These are phyloP conservation scores for Sclerurus mexicanus DNA, from an alignment of 2,113 vertebrate species.

Conservation along the genomic window DNA sequence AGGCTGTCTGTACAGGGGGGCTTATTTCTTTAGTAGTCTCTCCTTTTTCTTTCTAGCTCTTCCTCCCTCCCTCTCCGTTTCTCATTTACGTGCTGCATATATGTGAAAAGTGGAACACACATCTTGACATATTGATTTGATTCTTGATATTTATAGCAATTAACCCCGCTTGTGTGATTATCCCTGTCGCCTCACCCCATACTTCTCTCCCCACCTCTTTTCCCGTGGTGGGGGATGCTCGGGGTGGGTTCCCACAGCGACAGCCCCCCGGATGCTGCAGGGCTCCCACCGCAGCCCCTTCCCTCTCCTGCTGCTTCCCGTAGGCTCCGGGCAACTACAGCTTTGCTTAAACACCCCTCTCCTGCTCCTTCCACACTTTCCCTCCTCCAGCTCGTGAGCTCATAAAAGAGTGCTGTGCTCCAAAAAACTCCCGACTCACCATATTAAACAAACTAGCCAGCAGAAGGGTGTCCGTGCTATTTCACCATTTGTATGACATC, in stretches of 20 bases:
- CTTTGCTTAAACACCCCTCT: conserved; percentile 28
- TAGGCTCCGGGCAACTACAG: neutral
- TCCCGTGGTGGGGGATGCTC: neutral
- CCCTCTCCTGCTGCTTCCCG: neutral
- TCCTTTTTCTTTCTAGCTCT: conserved; percentile 82
- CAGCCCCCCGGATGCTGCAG: conserved; percentile 17
- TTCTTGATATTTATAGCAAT: conserved; percentile 68
- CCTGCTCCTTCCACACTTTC: conserved; percentile 32
- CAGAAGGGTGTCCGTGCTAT: conserved; percentile 55
- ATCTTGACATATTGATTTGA: conserved; percentile 74
- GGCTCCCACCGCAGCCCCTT: neutral
- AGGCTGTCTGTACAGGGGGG: conserved; percentile 96
- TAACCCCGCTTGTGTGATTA: conserved; percentile 32
- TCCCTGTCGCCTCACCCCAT: neutral
- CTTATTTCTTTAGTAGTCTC: conserved; percentile 89
- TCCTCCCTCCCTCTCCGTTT: conserved; percentile 72
- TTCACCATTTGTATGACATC: conserved; percentile 53
- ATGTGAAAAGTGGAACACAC: conserved; percentile 75
- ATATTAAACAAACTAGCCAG: conserved; percentile 57
- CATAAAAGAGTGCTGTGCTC: conserved; percentile 22
- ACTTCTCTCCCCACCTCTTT: neutral
- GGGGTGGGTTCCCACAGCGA: neutral
- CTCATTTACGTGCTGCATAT: conserved; percentile 60
- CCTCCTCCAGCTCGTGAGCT: conserved; percentile 35
- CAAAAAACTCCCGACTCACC: conserved; percentile 23